phyloP scores from a whole-genome alignment of 2,888 invertebrate genomes.

The Mimumesa dahlbomi region DNA sequence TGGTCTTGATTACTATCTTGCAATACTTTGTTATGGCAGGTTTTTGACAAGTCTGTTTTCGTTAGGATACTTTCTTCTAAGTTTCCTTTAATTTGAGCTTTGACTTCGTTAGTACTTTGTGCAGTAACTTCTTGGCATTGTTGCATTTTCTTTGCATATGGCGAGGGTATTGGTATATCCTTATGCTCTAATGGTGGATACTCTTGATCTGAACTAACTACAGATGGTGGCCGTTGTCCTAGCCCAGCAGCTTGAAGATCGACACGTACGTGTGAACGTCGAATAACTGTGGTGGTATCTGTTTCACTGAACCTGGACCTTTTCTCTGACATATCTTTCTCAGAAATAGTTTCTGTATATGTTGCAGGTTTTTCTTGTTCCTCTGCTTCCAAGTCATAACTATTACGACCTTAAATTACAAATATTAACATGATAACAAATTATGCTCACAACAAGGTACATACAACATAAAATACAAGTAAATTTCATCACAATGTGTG shows the following conservation, averaged over 20 bases:
- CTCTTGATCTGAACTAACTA: slow-evolving; percentile 82
- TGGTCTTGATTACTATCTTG: slow-evolving; percentile 64
- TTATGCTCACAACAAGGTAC: not conserved
- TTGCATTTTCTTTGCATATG: slow-evolving; percentile 67
- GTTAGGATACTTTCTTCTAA: slow-evolving; percentile 24
- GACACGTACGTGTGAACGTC: slow-evolving; percentile 82
- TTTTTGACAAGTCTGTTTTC: slow-evolving; percentile 44
- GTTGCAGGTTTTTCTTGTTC: slow-evolving; percentile 69
- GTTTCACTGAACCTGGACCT: slow-evolving; percentile 73
- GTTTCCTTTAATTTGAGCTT: slow-evolving; percentile 41
- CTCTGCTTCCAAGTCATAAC: slow-evolving; percentile 76
- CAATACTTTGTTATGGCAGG: slow-evolving; percentile 40
- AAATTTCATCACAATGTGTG: not conserved
- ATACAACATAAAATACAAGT: not conserved
- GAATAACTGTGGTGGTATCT: slow-evolving; percentile 75
- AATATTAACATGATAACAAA: slow-evolving; percentile 18
- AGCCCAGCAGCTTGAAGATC: slow-evolving; percentile 85
- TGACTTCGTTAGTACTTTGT: slow-evolving; percentile 41
- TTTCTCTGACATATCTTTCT: slow-evolving; percentile 68
- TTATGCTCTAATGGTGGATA: slow-evolving; percentile 73
- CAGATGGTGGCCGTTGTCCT: slow-evolving; percentile 85
- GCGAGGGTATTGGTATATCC: slow-evolving; percentile 73
- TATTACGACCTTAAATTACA: slow-evolving; percentile 72
- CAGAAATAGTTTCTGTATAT: slow-evolving; percentile 68
- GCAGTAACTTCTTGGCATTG: slow-evolving; percentile 57